Conservation (phyloP, 2,797 vertebrate species). For the Pachyuromys duprasi region DNA sequence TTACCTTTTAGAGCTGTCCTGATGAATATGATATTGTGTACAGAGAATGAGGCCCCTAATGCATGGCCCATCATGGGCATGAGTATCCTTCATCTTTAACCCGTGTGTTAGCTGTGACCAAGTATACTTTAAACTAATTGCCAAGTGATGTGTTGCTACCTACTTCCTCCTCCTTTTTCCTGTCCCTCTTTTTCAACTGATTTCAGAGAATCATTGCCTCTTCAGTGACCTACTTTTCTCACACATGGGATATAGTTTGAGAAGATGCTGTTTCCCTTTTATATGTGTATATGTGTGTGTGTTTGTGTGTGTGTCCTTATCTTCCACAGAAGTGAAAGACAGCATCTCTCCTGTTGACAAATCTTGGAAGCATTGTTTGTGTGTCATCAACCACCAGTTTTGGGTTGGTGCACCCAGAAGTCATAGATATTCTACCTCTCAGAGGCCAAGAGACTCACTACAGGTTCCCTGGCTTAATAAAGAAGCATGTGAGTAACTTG, state of each 20-base stretch:
- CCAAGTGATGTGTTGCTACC: neutral
- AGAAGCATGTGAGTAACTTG: neutral
- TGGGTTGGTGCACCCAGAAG: neutral
- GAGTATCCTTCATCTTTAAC: neutral
- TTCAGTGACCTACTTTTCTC: neutral
- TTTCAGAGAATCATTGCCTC: slow-evolving; percentile 48
- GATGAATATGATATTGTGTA: neutral
- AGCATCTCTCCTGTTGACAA: neutral
- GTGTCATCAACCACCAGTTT: neutral
- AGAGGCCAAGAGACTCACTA: neutral
- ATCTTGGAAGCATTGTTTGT: neutral
- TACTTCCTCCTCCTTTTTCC: neutral
- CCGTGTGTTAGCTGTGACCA: neutral
- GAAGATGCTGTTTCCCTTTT: neutral
- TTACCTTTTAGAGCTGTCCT: neutral
- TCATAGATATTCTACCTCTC: neutral
- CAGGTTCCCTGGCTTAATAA: neutral
- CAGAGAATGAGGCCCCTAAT: neutral
- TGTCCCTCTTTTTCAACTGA: neutral
- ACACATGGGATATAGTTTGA: neutral
- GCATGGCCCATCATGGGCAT: neutral
- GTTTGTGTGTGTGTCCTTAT: neutral
- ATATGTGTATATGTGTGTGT: too few species aligned
- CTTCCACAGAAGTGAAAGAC: neutral
- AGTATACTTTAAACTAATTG: neutral